Evolutionary conservation across 2,888 invertebrate species (phyloP), one percentile per base, ranked within the genome.

Genomic region (Drosophila mulleri): DNA sequence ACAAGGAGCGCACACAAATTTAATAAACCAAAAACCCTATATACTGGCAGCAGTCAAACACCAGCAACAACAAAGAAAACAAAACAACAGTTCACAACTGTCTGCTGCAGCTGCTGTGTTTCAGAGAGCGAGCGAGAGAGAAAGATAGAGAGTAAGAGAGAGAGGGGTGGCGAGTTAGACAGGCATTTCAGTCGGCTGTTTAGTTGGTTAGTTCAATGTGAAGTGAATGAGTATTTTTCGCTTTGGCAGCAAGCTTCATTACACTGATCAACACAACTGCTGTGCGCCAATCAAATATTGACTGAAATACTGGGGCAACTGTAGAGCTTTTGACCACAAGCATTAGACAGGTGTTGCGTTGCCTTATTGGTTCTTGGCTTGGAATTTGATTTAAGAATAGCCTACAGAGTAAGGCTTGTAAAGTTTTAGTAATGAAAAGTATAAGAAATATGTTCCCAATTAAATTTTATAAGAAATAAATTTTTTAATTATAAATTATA

Each of bases 1-100:
- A 73, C 70, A 60, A 76, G 60, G 47, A 58, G 60, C 53, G 72
- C 64, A 74, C 66, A 72, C 74, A 74, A 86, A 83, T 81, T 81
- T 79, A 78, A 87, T 79, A 76, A 76, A 82, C 75, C 72, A 67
- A 72, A 76, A 76, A 66, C 58, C 54, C 68, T 42, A 72, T 48
- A 72, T 61, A 58, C 65, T 59, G 64, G 47, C 73, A 53, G 54
- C 59, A 70, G 80, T 54, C 70, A 67, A 75, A 70, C 77, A 75
- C 42, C 35, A 48, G 44, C 44, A 64, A 41, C 42, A 73, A 52
- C 9, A 62, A 12, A 3, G 45, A 18, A 37, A 50, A 45, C 39
- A 52, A 41, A 63, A 29, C 42, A 42, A 48, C 48, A 42, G 42
- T 29, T 41, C 57, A 60, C 37, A 50, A 56, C 42, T 44, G 68